phyloP scores from a whole-genome alignment of 1,140 invertebrate genomes.

The Chelonus insularis region DNA sequence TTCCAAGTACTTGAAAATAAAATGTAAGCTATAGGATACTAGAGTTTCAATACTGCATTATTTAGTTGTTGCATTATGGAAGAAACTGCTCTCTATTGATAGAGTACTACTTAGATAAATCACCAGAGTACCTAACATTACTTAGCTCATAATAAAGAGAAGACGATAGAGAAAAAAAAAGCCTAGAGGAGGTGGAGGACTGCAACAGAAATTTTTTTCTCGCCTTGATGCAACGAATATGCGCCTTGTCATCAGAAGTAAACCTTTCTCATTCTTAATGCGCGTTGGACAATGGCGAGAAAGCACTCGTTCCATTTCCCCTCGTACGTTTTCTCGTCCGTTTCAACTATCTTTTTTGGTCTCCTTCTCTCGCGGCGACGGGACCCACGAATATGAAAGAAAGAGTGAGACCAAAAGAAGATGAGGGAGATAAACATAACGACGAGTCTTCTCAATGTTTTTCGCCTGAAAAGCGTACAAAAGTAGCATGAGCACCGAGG shows the following conservation, averaged over 20 bases:
- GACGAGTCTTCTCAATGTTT: constrained; percentile 29
- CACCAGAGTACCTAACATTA: constrained; percentile 41
- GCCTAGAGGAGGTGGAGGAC: constrained; percentile 15
- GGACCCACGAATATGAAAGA: constrained; percentile 16
- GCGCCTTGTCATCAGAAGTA: constrained; percentile 41
- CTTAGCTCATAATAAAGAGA: constrained; percentile 38
- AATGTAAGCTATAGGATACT: too few relatives aligned
- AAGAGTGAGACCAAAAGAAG: constrained; percentile 22
- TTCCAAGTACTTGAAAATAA: too few relatives aligned
- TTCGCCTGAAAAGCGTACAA: constrained; percentile 38
- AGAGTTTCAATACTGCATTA: too few relatives aligned
- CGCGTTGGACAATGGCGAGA: constrained; percentile 47
- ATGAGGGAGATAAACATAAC: constrained; percentile 3
- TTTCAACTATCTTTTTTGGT: constrained; percentile 11
- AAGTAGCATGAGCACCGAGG: constrained; percentile 36
- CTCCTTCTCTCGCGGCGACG: constrained; percentile 7
- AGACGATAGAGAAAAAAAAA: constrained; percentile 26
- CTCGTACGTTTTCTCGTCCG: constrained; percentile 11
- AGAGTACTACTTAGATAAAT: constrained; percentile 54
- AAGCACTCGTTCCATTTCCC: constrained; percentile 34
- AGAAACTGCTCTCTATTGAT: constrained; percentile 31
- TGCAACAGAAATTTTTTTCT: constrained; percentile 10
- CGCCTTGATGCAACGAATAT: constrained; percentile 18
- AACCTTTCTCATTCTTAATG: constrained; percentile 50
- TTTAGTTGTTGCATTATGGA: constrained; percentile 11